Evolutionary conservation across 2,797 vertebrate genomes (phyloP).

Genomic region (Tauraco hartlaubi): DNA sequence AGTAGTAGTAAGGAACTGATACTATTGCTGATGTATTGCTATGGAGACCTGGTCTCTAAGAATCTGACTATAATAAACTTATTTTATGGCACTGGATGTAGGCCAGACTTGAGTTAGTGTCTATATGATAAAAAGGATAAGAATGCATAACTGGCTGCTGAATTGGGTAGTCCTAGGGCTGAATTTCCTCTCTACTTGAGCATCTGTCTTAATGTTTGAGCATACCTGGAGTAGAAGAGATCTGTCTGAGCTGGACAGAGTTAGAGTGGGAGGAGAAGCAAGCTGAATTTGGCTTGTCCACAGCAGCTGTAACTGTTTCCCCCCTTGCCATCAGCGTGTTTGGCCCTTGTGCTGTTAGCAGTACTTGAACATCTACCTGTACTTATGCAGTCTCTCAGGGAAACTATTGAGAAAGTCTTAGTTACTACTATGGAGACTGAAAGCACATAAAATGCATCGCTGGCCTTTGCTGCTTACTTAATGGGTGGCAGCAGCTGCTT

Average conservation of each 20-base stretch:
- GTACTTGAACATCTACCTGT: background rate
- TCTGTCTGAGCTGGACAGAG: background rate
- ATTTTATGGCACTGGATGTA: background rate
- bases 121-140: background rate
- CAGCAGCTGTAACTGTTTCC: background rate
- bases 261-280: background rate
- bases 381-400: background rate
- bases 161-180: background rate
- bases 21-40: background rate
- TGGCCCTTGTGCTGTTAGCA: background rate
- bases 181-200: background rate
- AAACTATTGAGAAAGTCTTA: background rate
- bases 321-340: background rate
- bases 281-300: background rate
- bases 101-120: background rate
- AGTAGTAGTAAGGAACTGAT: background rate
- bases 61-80: background rate
- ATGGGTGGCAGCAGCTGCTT: background rate
- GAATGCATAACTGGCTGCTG: background rate
- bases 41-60: background rate
- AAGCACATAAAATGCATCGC: background rate
- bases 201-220: background rate
- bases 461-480: background rate
- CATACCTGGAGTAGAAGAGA: background rate
- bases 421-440: background rate